Conservation (phyloP, 2,797 vertebrate species). For the Botia kubotai region DNA sequence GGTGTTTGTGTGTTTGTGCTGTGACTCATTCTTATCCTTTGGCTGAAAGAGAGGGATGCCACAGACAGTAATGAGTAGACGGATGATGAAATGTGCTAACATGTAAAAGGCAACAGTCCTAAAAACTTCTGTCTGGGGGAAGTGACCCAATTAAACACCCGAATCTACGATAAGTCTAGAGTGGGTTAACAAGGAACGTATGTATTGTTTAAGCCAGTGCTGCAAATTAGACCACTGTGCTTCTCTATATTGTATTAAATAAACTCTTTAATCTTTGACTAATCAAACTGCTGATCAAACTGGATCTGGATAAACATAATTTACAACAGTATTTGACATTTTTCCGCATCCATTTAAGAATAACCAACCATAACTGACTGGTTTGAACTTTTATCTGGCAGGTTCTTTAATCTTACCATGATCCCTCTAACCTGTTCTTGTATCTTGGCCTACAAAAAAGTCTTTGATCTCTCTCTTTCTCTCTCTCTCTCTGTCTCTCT, state of each 20-base stretch:
- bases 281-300: neutral
- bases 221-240: too few relatives aligned
- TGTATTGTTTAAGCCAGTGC: too few relatives aligned
- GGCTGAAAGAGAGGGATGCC: slow-evolving; percentile 29
- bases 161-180: neutral
- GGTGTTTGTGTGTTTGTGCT: slow-evolving; percentile 32
- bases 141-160: neutral
- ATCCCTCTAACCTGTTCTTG: neutral
- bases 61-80: slow-evolving; percentile 27
- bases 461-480: neutral
- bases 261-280: neutral
- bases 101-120: slow-evolving; percentile 21
- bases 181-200: too few relatives aligned
- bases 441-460: neutral
- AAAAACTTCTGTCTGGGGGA: slow-evolving; percentile 4
- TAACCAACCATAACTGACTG: neutral
- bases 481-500: neutral
- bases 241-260: neutral
- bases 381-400: neutral
- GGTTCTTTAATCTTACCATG: neutral
- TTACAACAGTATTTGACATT: neutral
- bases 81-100: slow-evolving; percentile 31
- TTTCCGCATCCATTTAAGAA: neutral
- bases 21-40: slow-evolving; percentile 39
- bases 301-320: slow-evolving; percentile 2